Conservation (phyloP, 2,888 invertebrate species). For the Phorcus lineatus region DNA sequence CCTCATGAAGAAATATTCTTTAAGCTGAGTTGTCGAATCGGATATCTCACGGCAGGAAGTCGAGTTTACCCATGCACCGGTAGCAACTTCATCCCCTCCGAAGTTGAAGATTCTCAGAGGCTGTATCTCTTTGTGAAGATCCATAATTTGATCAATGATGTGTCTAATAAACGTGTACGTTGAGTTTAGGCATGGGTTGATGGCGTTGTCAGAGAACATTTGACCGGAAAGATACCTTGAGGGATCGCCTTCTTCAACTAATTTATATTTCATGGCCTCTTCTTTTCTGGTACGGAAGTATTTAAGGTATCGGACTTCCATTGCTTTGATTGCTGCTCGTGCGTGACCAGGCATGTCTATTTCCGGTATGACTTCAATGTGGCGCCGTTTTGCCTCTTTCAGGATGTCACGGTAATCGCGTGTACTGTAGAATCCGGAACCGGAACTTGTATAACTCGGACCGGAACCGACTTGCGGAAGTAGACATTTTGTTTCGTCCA, state of each 20-base stretch:
- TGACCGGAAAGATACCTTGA: slow-evolving; percentile 40
- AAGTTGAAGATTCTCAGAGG: slow-evolving; percentile 65
- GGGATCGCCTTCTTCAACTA: slow-evolving; percentile 26
- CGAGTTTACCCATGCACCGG: slow-evolving; percentile 66
- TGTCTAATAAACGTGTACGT: slow-evolving; percentile 56
- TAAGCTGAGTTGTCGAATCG: not conserved
- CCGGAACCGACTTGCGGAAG: slow-evolving; percentile 64
- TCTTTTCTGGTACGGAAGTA: not conserved
- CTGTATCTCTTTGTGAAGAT: slow-evolving; percentile 57
- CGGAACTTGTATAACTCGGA: slow-evolving; percentile 48
- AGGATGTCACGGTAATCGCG: slow-evolving; percentile 52
- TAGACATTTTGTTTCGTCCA: slow-evolving; percentile 50
- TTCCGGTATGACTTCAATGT: slow-evolving; percentile 56
- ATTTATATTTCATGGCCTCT: not conserved
- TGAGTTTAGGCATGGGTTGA: slow-evolving; percentile 40
- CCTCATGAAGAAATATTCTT: slow-evolving; percentile 18
- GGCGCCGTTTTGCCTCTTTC: slow-evolving; percentile 40
- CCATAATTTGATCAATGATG: slow-evolving; percentile 50
- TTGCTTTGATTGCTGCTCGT: slow-evolving; percentile 53
- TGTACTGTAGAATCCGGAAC: slow-evolving; percentile 54
- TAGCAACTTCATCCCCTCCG: slow-evolving; percentile 71
- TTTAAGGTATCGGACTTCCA: slow-evolving; percentile 34
- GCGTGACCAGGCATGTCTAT: slow-evolving; percentile 55
- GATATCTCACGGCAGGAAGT: slow-evolving; percentile 50
- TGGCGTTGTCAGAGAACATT: slow-evolving; percentile 38